Evolutionary conservation across 1,140 invertebrate genomes (phyloP).

Genomic region (Micrasema longulum): DNA sequence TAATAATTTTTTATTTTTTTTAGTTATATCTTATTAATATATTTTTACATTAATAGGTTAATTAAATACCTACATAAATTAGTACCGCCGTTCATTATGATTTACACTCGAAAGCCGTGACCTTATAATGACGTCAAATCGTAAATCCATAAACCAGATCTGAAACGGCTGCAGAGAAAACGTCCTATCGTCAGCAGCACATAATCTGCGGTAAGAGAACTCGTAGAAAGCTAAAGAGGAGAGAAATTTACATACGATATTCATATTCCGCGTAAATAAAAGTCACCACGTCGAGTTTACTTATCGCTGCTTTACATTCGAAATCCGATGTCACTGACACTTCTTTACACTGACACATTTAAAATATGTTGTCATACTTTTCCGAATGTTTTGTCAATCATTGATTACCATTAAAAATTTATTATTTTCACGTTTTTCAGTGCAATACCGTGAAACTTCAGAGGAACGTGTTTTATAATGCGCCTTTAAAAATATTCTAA

Average conservation of each 20-base stretch:
- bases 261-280: conserved; percentile 20
- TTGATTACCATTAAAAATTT: too few species aligned
- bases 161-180: conserved; percentile 16
- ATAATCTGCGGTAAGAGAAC: not conserved
- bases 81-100: not conserved
- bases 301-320: not conserved
- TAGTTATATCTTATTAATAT: not conserved
- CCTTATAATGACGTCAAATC: conserved; percentile 20
- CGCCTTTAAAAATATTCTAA: too few species aligned
- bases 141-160: conserved; percentile 36
- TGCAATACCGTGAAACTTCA: too few species aligned
- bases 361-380: too few species aligned
- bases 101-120: conserved; percentile 17
- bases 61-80: not conserved
- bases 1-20: not conserved
- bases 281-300: conserved; percentile 1
- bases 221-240: conserved; percentile 13
- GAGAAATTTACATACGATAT: conserved; percentile 31
- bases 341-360: too few species aligned
- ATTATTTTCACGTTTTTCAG: too few species aligned
- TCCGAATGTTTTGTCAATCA: too few species aligned
- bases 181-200: not conserved
- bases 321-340: too few species aligned
- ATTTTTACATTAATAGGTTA: not conserved
- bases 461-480: too few species aligned